Evolutionary conservation across 37 sponge, comb jelly and placozoan species (phyloP), one percentile per base, ranked within the genome.

Genomic region (Eunapius fragilis): DNA sequence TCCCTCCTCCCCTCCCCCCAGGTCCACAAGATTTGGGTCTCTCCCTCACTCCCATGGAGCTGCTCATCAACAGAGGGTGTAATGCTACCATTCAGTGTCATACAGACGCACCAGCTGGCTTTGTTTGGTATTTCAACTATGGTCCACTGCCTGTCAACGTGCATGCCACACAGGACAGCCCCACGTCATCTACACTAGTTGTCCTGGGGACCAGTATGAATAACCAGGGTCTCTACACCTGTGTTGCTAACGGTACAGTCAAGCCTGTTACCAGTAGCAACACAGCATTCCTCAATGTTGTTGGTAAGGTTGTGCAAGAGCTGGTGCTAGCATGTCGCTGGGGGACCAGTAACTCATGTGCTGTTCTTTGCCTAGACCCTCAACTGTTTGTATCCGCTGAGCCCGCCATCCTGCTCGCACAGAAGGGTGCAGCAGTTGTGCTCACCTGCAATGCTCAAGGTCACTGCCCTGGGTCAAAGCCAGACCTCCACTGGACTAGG

Each of bases 101-200:
- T 12, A 82, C 68, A 6, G 31, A 11, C 0, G 50, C 48, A 2
- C 67, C 67, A 5, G 84, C 84, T 0, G 37, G 34, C 3, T 34
- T 88, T 70, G 82, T 35, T 26, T 88, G 88, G 88, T 70, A 17
- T 0, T 88, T 82, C 45, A 69, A 82, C 31, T 77, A 77, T 50
- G 83, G 88, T 13, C 49, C 50, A 10, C 78, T 88, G 0, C 88
- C 83, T 2, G 2, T 3, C 10, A 80, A 80, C 73, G 74, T 37
- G 26, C 5, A 35, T 2, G 35, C 68, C 19, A 50, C 0, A 2
- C n/a, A 25, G 35, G 47, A 37, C 28, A 70, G 13, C 12, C 17
- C 35, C 31, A 74, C 76, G 24, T 25, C 33, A 4, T 87, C 88
- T 0, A 27, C 67, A 30, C 33, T 88, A 76, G 19, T 24, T 19